Conservation (phyloP, 1,140 invertebrate species). For the Drosophila neocordata region DNA sequence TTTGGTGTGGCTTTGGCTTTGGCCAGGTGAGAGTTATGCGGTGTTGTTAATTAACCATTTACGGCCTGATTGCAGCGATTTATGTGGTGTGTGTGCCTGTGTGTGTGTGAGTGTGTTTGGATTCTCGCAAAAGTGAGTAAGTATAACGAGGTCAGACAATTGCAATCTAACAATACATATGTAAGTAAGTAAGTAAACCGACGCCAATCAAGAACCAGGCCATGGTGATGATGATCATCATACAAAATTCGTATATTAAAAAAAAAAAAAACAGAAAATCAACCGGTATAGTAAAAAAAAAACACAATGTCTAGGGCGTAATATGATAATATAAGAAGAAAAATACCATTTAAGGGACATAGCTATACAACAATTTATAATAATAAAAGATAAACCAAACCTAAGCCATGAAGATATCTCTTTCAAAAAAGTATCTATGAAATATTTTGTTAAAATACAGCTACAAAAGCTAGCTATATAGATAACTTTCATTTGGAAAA, state of each 20-base stretch:
- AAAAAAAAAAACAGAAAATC: neutral
- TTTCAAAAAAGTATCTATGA: no score
- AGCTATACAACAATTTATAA: no score
- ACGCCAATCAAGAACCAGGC: constrained; percentile 43
- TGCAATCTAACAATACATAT: constrained; percentile 12
- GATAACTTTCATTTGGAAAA: no score
- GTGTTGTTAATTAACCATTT: constrained; percentile 79
- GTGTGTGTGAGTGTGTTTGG: neutral
- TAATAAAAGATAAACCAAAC: no score
- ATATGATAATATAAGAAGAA: neutral
- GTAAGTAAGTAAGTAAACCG: constrained; percentile 6
- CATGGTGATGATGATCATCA: constrained; percentile 34
- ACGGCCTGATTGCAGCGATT: constrained; percentile 64
- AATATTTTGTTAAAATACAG: no score
- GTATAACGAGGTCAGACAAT: constrained; percentile 55
- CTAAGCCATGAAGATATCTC: no score
- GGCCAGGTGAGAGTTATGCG: constrained; percentile 76
- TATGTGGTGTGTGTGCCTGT: constrained; percentile 20
- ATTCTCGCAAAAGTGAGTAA: constrained; percentile 13
- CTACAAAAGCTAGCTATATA: no score
- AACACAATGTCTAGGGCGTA: neutral
- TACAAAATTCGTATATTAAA: neutral
- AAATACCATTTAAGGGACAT: no score
- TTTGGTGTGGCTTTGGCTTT: constrained; percentile 44
- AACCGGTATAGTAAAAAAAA: neutral